phyloP scores from a whole-genome alignment of 2,113 vertebrate species.

The Gymnobelideus leadbeateri region DNA sequence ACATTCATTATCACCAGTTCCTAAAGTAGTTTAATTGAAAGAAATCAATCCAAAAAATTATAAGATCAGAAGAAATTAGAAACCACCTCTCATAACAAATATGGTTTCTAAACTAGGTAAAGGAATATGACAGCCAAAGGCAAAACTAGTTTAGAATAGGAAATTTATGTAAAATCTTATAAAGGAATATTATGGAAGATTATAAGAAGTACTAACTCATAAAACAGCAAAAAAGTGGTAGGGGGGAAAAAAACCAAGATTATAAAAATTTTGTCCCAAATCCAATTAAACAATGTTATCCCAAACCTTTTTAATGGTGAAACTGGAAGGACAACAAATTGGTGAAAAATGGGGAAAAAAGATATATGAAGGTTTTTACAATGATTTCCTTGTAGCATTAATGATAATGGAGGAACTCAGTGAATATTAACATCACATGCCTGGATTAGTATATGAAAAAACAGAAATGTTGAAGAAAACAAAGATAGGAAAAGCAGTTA shows the following conservation, averaged over 20 bases:
- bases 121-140: not conserved
- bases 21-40: not conserved
- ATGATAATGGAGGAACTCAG: not conserved
- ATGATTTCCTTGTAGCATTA: not conserved
- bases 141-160: not conserved
- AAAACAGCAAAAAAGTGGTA: not conserved
- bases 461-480: not conserved
- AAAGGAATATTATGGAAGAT: not conserved
- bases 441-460: not conserved
- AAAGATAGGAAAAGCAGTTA: not conserved
- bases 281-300: not conserved
- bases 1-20: not conserved
- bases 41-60: not conserved
- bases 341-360: not conserved
- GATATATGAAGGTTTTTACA: not conserved
- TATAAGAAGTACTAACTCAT: not conserved
- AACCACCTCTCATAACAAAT: not conserved
- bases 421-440: not conserved
- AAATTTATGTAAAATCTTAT: not conserved
- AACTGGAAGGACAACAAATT: not conserved
- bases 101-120: not conserved
- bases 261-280: not conserved
- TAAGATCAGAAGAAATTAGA: not conserved
- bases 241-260: not conserved
- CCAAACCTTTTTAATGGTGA: not conserved